Conservation (phyloP, 1,140 invertebrate species). For the Diorhabda elongata region DNA sequence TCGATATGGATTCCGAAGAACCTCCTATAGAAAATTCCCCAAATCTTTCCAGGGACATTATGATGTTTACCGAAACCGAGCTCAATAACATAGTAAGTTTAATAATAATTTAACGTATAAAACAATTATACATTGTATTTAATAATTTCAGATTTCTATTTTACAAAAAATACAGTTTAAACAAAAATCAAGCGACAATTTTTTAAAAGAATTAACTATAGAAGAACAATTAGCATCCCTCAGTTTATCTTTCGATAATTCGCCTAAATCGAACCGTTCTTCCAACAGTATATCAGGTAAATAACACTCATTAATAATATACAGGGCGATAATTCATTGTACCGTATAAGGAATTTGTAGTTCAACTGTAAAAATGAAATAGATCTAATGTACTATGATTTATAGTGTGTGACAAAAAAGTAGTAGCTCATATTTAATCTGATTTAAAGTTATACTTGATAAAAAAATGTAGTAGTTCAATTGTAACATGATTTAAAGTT, state of each 20-base stretch:
- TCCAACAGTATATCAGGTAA: not conserved
- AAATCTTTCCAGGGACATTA: constrained; percentile 58
- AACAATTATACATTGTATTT: too few relatives aligned
- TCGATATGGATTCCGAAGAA: constrained; percentile 56
- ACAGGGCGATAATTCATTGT: too few relatives aligned
- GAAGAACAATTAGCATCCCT: constrained; percentile 35
- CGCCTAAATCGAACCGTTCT: constrained; percentile 28
- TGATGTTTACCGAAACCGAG: constrained; percentile 66
- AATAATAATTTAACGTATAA: too few relatives aligned
- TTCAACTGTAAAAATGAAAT: too few relatives aligned
- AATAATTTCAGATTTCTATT: constrained; percentile 48
- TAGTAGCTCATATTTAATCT: too few relatives aligned
- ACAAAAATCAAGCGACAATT: constrained; percentile 28
- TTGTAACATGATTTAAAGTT: too few relatives aligned
- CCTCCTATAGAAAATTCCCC: constrained; percentile 56
- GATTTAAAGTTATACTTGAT: too few relatives aligned
- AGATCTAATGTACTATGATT: too few relatives aligned
- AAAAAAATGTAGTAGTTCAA: too few relatives aligned
- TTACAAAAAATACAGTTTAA: constrained; percentile 47
- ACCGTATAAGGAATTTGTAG: too few relatives aligned
- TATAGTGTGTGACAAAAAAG: too few relatives aligned
- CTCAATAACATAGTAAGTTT: constrained; percentile 59
- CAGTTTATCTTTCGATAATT: constrained; percentile 31
- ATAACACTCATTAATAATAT: too few relatives aligned
- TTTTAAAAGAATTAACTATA: constrained; percentile 29